Evolutionary conservation across 2,113 vertebrate genomes (phyloP).

Genomic region (Bolborhynchus lineola): DNA sequence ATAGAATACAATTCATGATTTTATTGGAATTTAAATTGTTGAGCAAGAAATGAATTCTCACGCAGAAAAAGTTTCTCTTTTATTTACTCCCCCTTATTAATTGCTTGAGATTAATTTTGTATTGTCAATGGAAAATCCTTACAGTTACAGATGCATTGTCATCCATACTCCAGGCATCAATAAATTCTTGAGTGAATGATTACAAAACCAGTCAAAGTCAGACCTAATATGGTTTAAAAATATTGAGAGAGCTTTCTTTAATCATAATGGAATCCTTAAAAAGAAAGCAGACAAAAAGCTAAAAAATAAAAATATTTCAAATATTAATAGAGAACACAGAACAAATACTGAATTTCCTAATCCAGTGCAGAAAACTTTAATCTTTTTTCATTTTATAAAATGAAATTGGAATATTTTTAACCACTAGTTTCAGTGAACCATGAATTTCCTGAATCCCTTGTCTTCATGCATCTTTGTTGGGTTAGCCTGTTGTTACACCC

Average conservation of each 20-base stretch:
- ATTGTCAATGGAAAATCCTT: not conserved
- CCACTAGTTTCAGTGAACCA: not conserved
- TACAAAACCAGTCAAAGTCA: not conserved
- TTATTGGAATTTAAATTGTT: not conserved
- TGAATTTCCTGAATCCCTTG: not conserved
- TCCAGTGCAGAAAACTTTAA: not conserved
- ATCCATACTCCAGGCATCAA: not conserved
- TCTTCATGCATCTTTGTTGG: not conserved
- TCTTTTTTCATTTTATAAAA: not conserved
- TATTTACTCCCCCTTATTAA: not conserved
- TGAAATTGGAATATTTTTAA: not conserved
- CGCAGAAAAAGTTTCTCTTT: not conserved
- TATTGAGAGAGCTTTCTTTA: not conserved
- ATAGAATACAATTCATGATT: not conserved
- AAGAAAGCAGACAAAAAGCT: not conserved
- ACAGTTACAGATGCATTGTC: not conserved
- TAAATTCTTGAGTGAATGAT: not conserved
- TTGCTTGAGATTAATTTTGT: not conserved
- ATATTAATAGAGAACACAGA: not conserved
- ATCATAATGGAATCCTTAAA: not conserved
- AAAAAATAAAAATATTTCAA: not conserved
- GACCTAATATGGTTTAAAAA: not conserved
- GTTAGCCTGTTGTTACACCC: constrained; percentile 1
- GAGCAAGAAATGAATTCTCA: not conserved
- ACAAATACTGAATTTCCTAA: not conserved